Evolutionary conservation across 2,888 invertebrate genomes (phyloP), one percentile per base, ranked within the genome.

Genomic region (Stenchaetothrips biformis): DNA sequence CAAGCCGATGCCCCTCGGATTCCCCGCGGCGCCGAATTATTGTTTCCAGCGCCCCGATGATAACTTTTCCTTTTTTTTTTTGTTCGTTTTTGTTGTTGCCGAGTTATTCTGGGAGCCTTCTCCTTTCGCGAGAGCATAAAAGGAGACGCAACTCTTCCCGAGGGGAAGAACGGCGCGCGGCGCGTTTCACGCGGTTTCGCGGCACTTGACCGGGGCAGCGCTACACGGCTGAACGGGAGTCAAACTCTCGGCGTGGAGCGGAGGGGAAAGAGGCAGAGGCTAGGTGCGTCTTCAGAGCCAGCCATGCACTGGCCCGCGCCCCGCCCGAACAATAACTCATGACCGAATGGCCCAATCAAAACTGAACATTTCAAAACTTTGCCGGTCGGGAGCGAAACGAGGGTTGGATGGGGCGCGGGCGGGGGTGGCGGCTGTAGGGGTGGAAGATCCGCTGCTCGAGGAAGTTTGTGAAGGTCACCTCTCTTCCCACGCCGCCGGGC

Each of bases 291-390:
- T 9, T 13, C 53, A 53, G 37, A 37, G 37, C 37, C 37, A 37
- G 37, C 37, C 37, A 37, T 37, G 37, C 37, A 37, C 37, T n/a
- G 37, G 37, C 37, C 37, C 37, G 37, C n/a, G 2, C 53, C 16
- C 53, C 53, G 53, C 16, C 53, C 53, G 18, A 18, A 74, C 25
- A 74, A 74, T 74, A 74, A 74, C 67, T 74, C 67, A 74, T 25
- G 67, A 11, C 67, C 25, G 21, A 74, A 74, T 74, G 67, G 67
- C 67, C 67, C 67, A 74, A 74, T 74, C 67, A 74, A 74, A 74
- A 74, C 67, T 74, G 21, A 74, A 74, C 67, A 21, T 74, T 74
- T 74, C 67, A 21, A n/a, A 21, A 9, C 21, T 25, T 74, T 21
- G 67, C 25, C n/a, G 25, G 21, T 74, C 25, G 7, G 67, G n/a